Conservation (phyloP, 2,113 vertebrate species). For the Morone chrysops region DNA sequence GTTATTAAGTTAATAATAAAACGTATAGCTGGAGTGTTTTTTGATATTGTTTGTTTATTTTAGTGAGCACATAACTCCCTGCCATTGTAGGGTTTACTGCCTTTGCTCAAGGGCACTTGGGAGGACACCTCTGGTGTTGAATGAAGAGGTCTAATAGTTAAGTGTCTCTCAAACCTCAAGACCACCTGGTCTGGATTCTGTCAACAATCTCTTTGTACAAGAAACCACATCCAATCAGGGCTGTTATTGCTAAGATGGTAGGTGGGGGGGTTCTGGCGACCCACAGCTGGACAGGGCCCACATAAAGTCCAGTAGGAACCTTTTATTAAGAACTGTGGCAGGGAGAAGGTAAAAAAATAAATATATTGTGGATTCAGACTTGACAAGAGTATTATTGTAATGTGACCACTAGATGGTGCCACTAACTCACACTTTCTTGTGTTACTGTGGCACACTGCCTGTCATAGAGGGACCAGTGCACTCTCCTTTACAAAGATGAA, state of each 20-base stretch:
- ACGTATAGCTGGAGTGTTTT: neutral
- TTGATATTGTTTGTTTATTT: neutral
- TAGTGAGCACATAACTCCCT: neutral
- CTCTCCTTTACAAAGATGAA: neutral
- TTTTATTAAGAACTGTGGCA: neutral
- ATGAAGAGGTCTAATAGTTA: neutral
- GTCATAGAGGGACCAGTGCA: neutral
- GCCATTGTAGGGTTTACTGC: neutral
- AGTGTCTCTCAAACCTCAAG: neutral
- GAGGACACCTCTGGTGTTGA: neutral
- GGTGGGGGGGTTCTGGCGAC: neutral
- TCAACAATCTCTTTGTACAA: neutral
- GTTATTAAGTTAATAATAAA: neutral
- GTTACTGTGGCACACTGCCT: neutral
- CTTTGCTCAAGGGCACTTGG: neutral
- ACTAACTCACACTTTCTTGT: neutral
- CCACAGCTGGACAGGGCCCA: neutral
- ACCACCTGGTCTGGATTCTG: neutral
- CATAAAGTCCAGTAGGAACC: neutral
- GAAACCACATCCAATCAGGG: neutral
- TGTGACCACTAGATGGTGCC: constrained; percentile 50
- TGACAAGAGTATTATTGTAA: neutral
- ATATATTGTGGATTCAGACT: neutral
- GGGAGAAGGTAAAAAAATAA: neutral
- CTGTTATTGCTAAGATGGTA: neutral